A percentile compares a stretch with the other conserved stretches of the same genome.
Evolutionary conservation across 2,113 vertebrate genomes (phyloP).

Genomic region (Alexandromys fortis): DNA sequence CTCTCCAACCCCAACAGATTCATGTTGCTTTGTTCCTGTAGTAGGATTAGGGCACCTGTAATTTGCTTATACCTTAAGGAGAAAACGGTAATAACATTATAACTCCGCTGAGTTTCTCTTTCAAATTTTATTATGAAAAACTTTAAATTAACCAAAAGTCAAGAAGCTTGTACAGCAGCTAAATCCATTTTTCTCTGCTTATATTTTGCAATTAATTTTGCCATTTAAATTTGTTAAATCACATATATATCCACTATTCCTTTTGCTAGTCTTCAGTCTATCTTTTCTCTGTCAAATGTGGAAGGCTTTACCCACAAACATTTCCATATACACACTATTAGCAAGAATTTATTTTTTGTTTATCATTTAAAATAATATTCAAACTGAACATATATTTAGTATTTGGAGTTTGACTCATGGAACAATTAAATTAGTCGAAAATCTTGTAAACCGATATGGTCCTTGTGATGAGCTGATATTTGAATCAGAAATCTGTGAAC

Average conservation of each 20-base stretch:
- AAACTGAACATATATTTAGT: background rate
- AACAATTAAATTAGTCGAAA: background rate
- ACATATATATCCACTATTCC: too few relatives aligned
- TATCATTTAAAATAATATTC: background rate
- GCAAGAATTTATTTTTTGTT: background rate
- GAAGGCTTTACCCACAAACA: background rate
- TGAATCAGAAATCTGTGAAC: background rate
- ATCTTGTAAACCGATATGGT: accelerated
- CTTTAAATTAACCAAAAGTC: background rate
- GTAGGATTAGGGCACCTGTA: background rate
- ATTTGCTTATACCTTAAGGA: background rate
- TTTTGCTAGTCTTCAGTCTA: background rate
- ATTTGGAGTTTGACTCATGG: background rate
- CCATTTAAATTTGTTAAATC: background rate
- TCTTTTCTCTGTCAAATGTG: background rate
- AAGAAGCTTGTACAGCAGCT: background rate
- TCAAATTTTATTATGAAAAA: background rate
- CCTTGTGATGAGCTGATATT: background rate
- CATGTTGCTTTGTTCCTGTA: background rate
- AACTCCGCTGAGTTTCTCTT: background rate
- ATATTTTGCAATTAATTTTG: background rate
- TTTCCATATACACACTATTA: background rate
- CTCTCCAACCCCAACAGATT: background rate
- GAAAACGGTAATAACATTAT: background rate
- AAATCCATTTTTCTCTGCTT: background rate